Evolutionary conservation across 2,113 vertebrate genomes (phyloP), one percentile per base, ranked within the genome.

Genomic region (Sciurus niger): DNA sequence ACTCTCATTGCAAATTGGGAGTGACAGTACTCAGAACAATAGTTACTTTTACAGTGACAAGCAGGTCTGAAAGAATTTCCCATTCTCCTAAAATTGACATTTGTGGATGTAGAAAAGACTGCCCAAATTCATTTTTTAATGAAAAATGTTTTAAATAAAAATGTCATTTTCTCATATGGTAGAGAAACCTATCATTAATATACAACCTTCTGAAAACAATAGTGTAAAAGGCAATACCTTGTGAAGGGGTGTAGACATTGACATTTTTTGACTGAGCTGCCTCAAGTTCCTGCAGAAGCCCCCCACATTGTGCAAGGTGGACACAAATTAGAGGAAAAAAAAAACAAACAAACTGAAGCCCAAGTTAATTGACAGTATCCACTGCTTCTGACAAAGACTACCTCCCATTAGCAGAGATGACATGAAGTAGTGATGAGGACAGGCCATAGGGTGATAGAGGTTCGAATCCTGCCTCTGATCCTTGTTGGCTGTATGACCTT

Each of bases 101-200:
- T 46, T 76, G 10, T 74, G 72, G 30, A 6, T 82, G 0, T 77
- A 34, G 80, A 74, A 89, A 90, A 90, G 65, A 84, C 5, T 37
- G 53, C 17, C 48, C 53, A 84, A 87, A 46, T 97, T 93, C 30
- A 58, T 73, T 78, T 88, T 48, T 73, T 22, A 91, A 87, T 83
- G n/a, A 55, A 73, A 79, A 84, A 70, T 16, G n/a, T n/a, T 86
- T 84, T 46, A 67, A 84, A 78, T 83, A 60, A 95, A 95, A 90
- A 79, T 5, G 46, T 79, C 2, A 20, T n/a, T n/a, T 68, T 58
- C 22, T 72, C 43, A 76, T 58, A 43, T 4, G 34, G n/a, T 90
- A 32, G 24, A n/a, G 22, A 92, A 77, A 80, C 12, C 37, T 72
- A 18, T 84, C 40, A 80, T 63, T 88, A 67, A 77, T n/a, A 67